These are phyloP conservation scores for Macrobrachium rosenbergii DNA, from an alignment of 1,140 invertebrate species.

Conservation along the genomic window DNA sequence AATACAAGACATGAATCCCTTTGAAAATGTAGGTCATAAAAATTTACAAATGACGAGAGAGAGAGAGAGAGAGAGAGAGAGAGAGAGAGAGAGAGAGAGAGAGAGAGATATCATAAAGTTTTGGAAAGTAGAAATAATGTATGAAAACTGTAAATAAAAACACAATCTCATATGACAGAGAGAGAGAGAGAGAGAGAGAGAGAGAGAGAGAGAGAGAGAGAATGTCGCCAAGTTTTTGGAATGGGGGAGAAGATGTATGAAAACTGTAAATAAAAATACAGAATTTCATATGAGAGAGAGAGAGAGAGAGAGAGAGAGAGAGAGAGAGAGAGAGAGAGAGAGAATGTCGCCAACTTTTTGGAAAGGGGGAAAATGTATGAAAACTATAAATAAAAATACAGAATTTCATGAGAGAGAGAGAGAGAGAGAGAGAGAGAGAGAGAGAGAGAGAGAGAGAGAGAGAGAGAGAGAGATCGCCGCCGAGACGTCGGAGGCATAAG, in stretches of 20 bases:
- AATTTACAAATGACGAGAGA: neutral
- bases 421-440: neutral
- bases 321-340: conserved; percentile 9
- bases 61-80: neutral
- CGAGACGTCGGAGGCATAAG: neutral
- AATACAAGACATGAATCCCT: neutral
- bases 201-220: neutral
- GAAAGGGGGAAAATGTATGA: too few relatives aligned
- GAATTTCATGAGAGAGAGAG: neutral
- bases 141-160: neutral
- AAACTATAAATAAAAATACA: too few relatives aligned
- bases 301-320: neutral
- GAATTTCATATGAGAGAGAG: too few relatives aligned
- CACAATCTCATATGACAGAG: neutral
- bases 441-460: neutral
- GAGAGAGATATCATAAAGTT: neutral
- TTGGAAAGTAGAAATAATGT: neutral
- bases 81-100: neutral
- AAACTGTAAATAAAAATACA: neutral
- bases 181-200: neutral
- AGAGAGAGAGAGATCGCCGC: neutral
- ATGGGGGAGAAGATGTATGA: neutral
- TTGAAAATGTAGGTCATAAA: neutral
- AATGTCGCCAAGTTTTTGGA: neutral
- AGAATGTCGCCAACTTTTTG: too few relatives aligned